phyloP scores from a whole-genome alignment of 2,797 vertebrate genomes.

The Ceryle rudis region DNA sequence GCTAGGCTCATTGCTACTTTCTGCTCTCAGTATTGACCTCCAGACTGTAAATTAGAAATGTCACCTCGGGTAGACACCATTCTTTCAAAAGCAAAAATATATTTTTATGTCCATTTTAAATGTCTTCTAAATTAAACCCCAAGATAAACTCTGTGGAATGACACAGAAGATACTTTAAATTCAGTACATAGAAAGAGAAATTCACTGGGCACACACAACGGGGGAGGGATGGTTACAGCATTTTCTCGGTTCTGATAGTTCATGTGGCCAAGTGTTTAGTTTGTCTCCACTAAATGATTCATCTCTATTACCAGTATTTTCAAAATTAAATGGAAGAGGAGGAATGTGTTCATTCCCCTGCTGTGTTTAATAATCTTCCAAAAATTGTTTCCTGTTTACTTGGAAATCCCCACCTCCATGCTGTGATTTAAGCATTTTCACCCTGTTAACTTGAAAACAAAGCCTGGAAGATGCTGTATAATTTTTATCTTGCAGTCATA shows the following conservation, averaged over 20 bases:
- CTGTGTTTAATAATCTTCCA: conserved; percentile 60
- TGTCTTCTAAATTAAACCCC: neutral
- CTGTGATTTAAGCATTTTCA: conserved; percentile 28
- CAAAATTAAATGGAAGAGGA: conserved; percentile 60
- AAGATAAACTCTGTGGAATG: neutral
- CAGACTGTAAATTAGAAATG: neutral
- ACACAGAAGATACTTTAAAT: neutral
- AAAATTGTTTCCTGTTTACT: conserved; percentile 63
- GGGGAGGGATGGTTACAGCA: neutral
- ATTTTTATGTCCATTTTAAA: neutral
- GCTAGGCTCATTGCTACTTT: neutral
- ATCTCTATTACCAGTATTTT: conserved; percentile 49
- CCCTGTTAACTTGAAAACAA: conserved; percentile 18
- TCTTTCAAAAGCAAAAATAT: neutral
- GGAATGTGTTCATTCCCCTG: conserved; percentile 39
- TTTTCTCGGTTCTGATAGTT: conserved; percentile 8
- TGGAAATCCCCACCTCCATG: conserved; percentile 32
- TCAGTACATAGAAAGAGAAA: neutral
- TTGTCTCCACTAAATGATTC: conserved; percentile 36
- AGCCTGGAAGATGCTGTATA: neutral
- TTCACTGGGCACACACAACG: neutral
- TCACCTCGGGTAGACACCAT: neutral
- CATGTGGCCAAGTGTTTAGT: neutral
- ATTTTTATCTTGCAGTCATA: neutral
- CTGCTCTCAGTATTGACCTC: neutral